Percentiles rank a stretch among this genome's conserved stretches.
These are phyloP conservation scores for Coecobrya sp. DNA, from an alignment of 2,888 invertebrate species.

Conservation along the genomic window DNA sequence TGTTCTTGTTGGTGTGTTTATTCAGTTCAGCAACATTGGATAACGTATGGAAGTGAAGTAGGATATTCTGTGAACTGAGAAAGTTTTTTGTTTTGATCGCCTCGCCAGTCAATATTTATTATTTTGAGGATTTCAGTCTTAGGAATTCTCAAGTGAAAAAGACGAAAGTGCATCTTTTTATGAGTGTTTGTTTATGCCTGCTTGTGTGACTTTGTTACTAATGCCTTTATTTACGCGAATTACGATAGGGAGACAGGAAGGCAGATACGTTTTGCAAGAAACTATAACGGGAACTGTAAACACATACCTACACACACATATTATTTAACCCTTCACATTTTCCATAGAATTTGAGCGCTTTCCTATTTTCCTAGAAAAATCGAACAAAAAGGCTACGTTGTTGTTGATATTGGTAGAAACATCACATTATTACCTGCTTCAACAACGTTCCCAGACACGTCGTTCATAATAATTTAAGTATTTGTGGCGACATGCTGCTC, in stretches of 20 bases:
- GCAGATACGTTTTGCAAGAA: neutral
- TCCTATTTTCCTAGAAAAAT: conserved; percentile 27
- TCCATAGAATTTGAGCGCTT: neutral
- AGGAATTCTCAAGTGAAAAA: neutral
- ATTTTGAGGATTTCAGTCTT: conserved; percentile 54
- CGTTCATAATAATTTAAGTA: conserved; percentile 40
- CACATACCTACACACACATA: neutral
- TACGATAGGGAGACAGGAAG: neutral
- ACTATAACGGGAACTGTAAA: neutral
- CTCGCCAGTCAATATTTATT: conserved; percentile 67
- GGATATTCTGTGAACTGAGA: neutral
- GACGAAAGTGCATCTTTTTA: conserved; percentile 62
- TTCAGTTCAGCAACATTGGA: conserved; percentile 21
- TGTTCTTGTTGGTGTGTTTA: conserved; percentile 47
- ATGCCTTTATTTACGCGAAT: conserved; percentile 37
- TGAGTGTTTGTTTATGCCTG: conserved; percentile 33
- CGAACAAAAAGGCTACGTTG: neutral
- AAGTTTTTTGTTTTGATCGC: conserved; percentile 66
- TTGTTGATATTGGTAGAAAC: neutral
- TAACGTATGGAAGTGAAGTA: neutral
- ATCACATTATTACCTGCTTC: conserved; percentile 39
- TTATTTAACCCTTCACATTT: conserved; percentile 23
- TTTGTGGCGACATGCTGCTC: conserved; percentile 26
- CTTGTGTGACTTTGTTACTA: conserved; percentile 30
- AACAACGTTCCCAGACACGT: conserved; percentile 48